Evolutionary conservation across 2,797 vertebrate genomes (phyloP), one percentile per base, ranked within the genome.

Genomic region (Glossophaga mutica): DNA sequence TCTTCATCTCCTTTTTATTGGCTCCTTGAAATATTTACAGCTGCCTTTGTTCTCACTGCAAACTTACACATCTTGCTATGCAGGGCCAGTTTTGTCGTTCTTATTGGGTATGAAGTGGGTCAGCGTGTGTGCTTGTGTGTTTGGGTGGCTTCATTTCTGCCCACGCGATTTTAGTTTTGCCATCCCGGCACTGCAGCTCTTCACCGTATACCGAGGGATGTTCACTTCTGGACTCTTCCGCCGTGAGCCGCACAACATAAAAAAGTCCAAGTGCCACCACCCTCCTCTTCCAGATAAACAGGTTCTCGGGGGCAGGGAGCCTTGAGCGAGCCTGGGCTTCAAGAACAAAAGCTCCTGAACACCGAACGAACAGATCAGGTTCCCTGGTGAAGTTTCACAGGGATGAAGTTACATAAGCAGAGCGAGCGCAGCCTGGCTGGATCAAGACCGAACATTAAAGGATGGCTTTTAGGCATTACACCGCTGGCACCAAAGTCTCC

Each of bases 21-120:
- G 98, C 96, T 98, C 98, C 97, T 98, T 98, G 96, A 98, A 98
- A 98, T 98, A 98, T 98, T 99, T 99, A 98, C 98, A 98, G 98
- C 97, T 97, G 97, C 67, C 98, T 99, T 98, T 98, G 98, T 98
- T 98, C 98, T 98, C 98, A 84, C 97, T 98, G 97, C 97, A 97
- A 97, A 97, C 94, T 97, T 98, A 94, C 89, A 94, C 93, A 95
- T 98, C 95, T 98, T 97, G 97, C 97, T 97, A 96, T 96, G 97
- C 97, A 94, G 87, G 90, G 94, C 50, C 90, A 81, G 76, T 90
- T 84, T 59, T 67, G 21, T 86, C 94, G 62, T 95, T 76, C 16
- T 55, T 52, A 22, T 76, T 84, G 74, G 50, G 65, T 18, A 50
- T 42, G 52, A 94, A 73, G 81, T 90, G 91, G 55, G 39, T 83